phyloP scores from a whole-genome alignment of 2,113 vertebrate genomes.

The Scophthalmus maximus region DNA sequence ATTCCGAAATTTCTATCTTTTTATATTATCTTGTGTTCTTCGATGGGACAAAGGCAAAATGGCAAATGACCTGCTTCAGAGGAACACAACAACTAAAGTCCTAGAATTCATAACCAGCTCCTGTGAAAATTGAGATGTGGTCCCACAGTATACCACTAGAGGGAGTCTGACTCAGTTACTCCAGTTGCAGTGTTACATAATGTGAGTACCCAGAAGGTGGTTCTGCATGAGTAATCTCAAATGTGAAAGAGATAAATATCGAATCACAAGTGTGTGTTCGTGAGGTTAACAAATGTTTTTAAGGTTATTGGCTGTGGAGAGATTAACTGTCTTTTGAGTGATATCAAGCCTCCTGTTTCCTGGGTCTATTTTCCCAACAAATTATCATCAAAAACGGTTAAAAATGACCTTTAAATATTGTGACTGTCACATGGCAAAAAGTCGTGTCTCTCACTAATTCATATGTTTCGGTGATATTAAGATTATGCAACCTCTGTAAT shows the following conservation, averaged over 20 bases:
- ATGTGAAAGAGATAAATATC: conserved; percentile 15
- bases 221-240: conserved; percentile 52
- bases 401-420: no score
- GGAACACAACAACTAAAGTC: no score
- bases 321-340: not conserved
- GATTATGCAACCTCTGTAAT: not conserved
- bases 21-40: no score
- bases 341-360: not conserved
- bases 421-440: not conserved
- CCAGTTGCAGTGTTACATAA: conserved; percentile 64
- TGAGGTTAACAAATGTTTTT: not conserved
- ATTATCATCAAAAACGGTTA: not conserved
- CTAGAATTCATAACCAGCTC: conserved; percentile 13
- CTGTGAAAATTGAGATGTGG: conserved; percentile 5
- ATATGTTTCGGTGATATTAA: not conserved
- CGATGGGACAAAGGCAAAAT: no score
- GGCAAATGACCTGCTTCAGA: no score
- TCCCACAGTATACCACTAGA: conserved; percentile 58
- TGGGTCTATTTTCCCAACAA: not conserved
- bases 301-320: not conserved
- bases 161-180: conserved; percentile 37
- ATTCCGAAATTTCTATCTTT: no score
- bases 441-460: not conserved
- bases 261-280: conserved; percentile 9
- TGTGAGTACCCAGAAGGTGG: conserved; percentile 34